Evolutionary conservation across 2,113 vertebrate genomes (phyloP).

Genomic region (Crotalus horridus): DNA sequence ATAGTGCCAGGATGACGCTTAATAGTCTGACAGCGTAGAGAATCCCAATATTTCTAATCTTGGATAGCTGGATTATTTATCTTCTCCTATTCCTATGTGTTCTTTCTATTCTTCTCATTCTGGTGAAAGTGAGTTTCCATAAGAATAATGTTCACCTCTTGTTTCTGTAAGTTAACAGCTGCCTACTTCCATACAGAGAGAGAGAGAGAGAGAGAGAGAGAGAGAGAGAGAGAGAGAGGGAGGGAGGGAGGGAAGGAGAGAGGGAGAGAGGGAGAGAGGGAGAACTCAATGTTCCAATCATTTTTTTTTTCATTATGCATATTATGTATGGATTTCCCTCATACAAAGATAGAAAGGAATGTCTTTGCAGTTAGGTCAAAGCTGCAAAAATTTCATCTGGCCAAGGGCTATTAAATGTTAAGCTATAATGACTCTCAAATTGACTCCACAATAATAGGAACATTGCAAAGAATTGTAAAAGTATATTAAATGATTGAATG

Average conservation of each 20-base stretch:
- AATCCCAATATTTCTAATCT: slow-evolving; percentile 4
- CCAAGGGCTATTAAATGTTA: not conserved
- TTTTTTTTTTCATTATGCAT: not conserved
- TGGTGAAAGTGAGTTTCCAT: not conserved
- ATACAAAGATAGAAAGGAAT: not conserved
- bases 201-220: no score
- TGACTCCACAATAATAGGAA: not conserved
- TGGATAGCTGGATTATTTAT: slow-evolving; percentile 22
- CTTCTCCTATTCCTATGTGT: not conserved
- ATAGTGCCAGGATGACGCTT: slow-evolving; percentile 5
- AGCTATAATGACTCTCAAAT: not conserved
- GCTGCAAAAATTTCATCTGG: not conserved
- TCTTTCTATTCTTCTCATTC: not conserved
- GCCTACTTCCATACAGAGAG: not conserved
- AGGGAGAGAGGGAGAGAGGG: not conserved
- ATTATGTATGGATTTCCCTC: not conserved
- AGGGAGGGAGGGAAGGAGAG: no score
- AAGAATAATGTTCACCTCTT: not conserved
- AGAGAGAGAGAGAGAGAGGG: not conserved
- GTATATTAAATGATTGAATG: not conserved
- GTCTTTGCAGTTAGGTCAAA: not conserved
- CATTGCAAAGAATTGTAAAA: not conserved
- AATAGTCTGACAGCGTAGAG: not conserved
- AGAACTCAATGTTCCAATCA: not conserved
- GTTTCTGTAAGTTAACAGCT: not conserved